Base-by-base conservation (phyloP, 2,888 invertebrate genomes). In the Hirtodrosophila histrioides region DNA sequence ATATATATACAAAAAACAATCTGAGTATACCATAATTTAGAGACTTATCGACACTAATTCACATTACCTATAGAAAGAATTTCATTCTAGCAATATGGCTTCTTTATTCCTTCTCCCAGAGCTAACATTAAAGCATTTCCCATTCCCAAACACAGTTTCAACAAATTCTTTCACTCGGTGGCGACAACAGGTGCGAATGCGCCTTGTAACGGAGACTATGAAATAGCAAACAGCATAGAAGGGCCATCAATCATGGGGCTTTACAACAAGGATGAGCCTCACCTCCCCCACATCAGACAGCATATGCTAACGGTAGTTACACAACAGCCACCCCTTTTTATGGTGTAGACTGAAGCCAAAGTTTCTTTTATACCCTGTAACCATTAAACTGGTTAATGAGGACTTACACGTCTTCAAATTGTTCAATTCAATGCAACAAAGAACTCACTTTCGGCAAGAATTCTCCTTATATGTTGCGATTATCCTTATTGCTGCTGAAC, bases 161-260 rank as follows among this genome's bases (percentile, higher is more conserved):
- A 27, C 23, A 50, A 33, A 36, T 48, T 46, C 43, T 67, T 62
- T 43, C 24, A 36, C 50, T 40, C 50, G 17, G 40, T 23, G 44
- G 64, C 33, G 50, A 67, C 85, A 81, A 79, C 83, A 81, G 83
- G 81, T 81, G 81, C 61, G 41, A 64, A 17, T 45, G 44, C 24
- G 29, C n/a, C 35, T 43, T 55, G 10, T 10, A 29, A 11, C 55
- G 17, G 10, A 37, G 55, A 51, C 68, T 53, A 55, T 61, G 49
- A 57, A 48, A 58, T 45, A 56, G 46, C 75, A 65, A 70, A 17
- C 60, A 37, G 41, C 60, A 67, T 44, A 45, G 48, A 54, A 55
- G 55, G 57, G 58, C 68, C 71, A 83, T 83, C 86, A 83, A 83
- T 83, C 83, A 73, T 64, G 51, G 17, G 63, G 65, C 51, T 67